A percentile compares a stretch with the other conserved stretches of the same genome.
phyloP scores from a whole-genome alignment of 35 echinoderm and acorn worm genomes.

The Patiria miniata region DNA sequence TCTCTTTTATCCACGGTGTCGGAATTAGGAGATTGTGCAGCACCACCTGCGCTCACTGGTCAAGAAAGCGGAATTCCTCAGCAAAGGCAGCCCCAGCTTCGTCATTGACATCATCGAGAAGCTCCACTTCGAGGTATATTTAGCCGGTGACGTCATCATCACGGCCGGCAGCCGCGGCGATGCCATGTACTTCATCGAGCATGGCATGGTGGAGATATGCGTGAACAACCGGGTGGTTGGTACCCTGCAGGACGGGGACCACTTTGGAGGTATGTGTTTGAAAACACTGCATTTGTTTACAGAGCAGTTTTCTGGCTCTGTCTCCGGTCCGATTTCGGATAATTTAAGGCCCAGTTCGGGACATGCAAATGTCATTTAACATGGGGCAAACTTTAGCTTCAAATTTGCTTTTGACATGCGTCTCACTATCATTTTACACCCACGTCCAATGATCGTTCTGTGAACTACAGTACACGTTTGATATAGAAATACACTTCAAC shows the following conservation, averaged over 20 bases:
- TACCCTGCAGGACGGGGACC: slow-evolving; percentile 78
- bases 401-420: too few species aligned
- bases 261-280: slow-evolving; percentile 81
- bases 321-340: too few species aligned
- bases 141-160: slow-evolving; percentile 86
- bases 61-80: slow-evolving; percentile 90
- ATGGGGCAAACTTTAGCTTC: too few species aligned
- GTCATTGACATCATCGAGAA: slow-evolving; percentile 88
- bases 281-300: not conserved
- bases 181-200: slow-evolving; percentile 97
- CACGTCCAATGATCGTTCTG: too few species aligned
- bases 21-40: slow-evolving; percentile 75
- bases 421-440: too few species aligned
- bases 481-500: too few species aligned
- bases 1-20: too few species aligned
- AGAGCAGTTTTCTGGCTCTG: too few species aligned
- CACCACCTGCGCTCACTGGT: slow-evolving; percentile 77
- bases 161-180: slow-evolving; percentile 76
- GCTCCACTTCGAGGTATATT: slow-evolving; percentile 87
- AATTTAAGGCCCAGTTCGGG: too few species aligned
- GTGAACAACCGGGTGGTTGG: slow-evolving; percentile 62
- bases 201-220: slow-evolving; percentile 75
- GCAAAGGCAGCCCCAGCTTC: slow-evolving; percentile 75
- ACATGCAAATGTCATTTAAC: too few species aligned
- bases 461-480: too few species aligned